Evolutionary conservation across 2,113 vertebrate genomes (phyloP).

Genomic region (Ptychochromis oligacanthus): DNA sequence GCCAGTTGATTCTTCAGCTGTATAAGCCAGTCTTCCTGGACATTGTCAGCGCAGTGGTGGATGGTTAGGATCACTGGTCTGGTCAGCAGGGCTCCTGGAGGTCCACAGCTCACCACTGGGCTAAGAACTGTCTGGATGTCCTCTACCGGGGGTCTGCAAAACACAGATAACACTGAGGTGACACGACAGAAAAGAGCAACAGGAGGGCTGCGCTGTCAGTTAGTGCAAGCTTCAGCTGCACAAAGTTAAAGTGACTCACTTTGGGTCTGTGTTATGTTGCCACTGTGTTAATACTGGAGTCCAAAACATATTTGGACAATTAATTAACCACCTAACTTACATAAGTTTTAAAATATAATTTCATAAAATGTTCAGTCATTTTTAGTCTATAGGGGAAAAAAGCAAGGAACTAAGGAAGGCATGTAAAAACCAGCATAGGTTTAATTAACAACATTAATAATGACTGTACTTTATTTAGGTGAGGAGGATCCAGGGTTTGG

Average conservation of each 20-base stretch:
- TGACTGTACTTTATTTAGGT: too few species aligned
- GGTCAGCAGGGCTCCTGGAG: constrained; percentile 89
- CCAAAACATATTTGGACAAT: background rate
- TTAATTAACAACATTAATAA: too few species aligned
- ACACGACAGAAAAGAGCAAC: constrained; percentile 16
- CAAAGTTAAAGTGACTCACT: constrained; percentile 4
- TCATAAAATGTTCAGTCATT: too few species aligned
- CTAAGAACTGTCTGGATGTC: constrained; percentile 91
- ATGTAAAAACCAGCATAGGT: too few species aligned
- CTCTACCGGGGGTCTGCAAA: constrained; percentile 87
- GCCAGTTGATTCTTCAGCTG: constrained; percentile 88
- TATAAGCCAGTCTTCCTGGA: constrained; percentile 92
- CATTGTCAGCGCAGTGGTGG: constrained; percentile 90
- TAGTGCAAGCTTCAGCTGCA: background rate
- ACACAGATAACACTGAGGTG: constrained; percentile 42
- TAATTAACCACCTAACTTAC: background rate
- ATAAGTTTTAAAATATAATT: too few species aligned
- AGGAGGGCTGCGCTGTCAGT: background rate
- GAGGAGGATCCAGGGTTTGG: too few species aligned
- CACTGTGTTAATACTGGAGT: background rate
- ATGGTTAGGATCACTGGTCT: constrained; percentile 90
- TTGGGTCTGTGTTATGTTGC: background rate
- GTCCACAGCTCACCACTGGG: constrained; percentile 94
- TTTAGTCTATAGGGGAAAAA: too few species aligned
- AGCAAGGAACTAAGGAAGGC: too few species aligned